These are phyloP conservation scores for Notolabrus celidotus DNA, from an alignment of 2,797 vertebrate genomes.

Conservation along the genomic window DNA sequence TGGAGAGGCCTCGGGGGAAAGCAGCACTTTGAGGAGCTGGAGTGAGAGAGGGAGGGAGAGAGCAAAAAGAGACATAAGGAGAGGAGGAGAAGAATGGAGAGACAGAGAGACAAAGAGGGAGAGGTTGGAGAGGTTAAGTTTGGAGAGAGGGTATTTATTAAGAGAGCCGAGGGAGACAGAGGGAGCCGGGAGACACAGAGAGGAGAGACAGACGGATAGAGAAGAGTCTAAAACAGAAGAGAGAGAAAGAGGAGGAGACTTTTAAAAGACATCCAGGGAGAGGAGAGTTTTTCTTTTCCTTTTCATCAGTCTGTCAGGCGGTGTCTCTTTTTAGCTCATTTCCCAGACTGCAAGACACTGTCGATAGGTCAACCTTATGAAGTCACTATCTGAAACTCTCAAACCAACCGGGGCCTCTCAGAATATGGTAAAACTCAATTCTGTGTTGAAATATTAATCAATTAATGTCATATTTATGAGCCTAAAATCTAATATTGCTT, in stretches of 20 bases:
- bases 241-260: conserved; percentile 29
- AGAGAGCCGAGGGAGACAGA: conserved; percentile 41
- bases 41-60: conserved; percentile 12
- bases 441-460: conserved; percentile 55
- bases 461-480: conserved; percentile 58
- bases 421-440: conserved; percentile 34
- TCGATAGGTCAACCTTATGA: conserved; percentile 56
- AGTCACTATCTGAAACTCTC: conserved; percentile 40
- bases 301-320: conserved; percentile 45
- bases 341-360: conserved; percentile 44
- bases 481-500: conserved; percentile 51
- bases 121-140: conserved; percentile 48
- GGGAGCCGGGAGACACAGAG: conserved; percentile 25
- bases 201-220: conserved; percentile 24
- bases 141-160: conserved; percentile 55
- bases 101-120: conserved; percentile 11
- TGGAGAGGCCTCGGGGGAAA: conserved; percentile 59
- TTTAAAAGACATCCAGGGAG: conserved; percentile 43
- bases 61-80: conserved; percentile 27
- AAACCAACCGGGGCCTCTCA: conserved; percentile 44
- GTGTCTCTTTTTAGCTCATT: conserved; percentile 51
- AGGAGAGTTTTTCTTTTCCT: conserved; percentile 24
- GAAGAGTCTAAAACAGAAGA: conserved; percentile 26
- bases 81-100: neutral
- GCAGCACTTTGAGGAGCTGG: conserved; percentile 61